Evolutionary conservation across 2,888 invertebrate species (phyloP), one percentile per base, ranked within the genome.

Genomic region (Pemphredon lugubris): DNA sequence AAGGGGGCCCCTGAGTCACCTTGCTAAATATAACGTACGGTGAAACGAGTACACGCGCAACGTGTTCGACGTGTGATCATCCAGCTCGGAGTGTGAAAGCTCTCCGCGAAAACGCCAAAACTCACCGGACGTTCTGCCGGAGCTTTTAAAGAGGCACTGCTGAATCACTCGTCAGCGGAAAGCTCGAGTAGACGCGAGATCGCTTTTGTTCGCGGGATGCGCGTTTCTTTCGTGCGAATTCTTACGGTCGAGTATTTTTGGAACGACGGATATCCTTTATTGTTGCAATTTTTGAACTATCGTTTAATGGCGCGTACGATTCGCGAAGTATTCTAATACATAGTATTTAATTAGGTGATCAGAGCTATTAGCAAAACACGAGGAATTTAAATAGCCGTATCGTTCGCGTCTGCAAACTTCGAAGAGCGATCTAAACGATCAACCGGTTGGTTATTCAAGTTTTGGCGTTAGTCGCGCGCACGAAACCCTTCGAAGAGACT

Each of bases 21-120:
- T 53, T 21, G 73, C 83, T 83, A 83, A 83, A 83, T 81, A 83
- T 84, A 84, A 79, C 73, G 23, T 34, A 44, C 67, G 64, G 47
- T 63, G 59, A 55, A 53, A 63, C 70, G 54, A n/a, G 60, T 44
- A 60, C 61, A 51, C 57, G 58, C 64, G 67, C 58, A 60, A 68
- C 67, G 71, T 71, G 68, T 74, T 75, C 79, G 79, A 79, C 59
- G 73, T 63, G 73, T 69, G 68, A 75, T 75, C 78, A 63, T 71
- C 58, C 68, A 44, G 34, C 48, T 39, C 60, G 40, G 70, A 61
- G 72, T 69, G 66, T 60, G 73, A 75, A 71, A 75, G 65, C 67
- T 68, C 65, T 39, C 47, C 67, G 59, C 51, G 63, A 54, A 72
- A 70, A 70, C 60, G 67, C 64, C 58, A 64, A 75, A 75, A 70